Evolutionary conservation across 2,888 invertebrate species (phyloP).

Genomic region (Poecilus cupreus): DNA sequence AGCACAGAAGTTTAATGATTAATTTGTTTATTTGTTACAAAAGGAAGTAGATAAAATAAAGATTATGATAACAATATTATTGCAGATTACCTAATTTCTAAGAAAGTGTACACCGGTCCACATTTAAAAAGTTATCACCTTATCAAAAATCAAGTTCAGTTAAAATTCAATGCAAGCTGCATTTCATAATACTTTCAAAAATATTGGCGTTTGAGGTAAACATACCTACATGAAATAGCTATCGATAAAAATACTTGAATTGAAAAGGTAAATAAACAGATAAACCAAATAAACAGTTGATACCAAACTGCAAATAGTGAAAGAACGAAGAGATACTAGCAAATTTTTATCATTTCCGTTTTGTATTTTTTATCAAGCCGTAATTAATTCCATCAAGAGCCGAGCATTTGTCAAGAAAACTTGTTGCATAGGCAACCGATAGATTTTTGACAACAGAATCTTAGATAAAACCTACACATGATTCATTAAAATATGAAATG

Average conservation of each 20-base stretch:
- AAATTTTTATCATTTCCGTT: constrained; percentile 39
- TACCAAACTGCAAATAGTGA: not conserved
- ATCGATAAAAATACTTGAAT: not conserved
- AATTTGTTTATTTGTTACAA: too few species aligned
- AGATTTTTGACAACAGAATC: constrained; percentile 48
- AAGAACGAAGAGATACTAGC: not conserved
- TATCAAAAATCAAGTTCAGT: too few species aligned
- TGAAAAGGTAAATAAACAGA: constrained; percentile 33
- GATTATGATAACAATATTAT: too few species aligned
- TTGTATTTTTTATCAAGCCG: constrained; percentile 22
- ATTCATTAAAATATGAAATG: constrained; percentile 33
- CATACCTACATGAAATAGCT: not conserved
- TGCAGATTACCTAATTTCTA: too few species aligned
- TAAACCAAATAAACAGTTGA: constrained; percentile 26
- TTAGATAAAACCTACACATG: constrained; percentile 50
- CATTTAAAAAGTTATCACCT: too few species aligned
- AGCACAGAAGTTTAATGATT: too few species aligned
- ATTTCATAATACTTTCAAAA: too few species aligned
- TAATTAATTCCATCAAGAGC: constrained; percentile 16
- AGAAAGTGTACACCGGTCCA: too few species aligned
- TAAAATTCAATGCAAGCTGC: too few species aligned
- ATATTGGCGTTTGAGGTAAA: not conserved
- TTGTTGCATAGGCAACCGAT: not conserved
- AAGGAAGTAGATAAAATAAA: too few species aligned
- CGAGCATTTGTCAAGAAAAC: constrained; percentile 28